Evolutionary conservation across 2,888 invertebrate species (phyloP).

Genomic region (Alsophila aescularia): DNA sequence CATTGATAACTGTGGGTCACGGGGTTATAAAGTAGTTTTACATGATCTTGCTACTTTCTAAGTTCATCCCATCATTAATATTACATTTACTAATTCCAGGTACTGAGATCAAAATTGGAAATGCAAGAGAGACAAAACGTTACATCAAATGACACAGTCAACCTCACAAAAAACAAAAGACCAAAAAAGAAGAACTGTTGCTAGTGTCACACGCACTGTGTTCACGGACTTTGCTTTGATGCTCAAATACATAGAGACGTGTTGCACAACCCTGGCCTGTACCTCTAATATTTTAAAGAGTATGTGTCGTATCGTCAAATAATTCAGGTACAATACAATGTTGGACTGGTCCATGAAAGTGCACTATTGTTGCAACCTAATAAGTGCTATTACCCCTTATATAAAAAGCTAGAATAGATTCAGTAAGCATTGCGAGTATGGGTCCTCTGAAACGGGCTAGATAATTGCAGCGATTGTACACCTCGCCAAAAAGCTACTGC

Average conservation of each 20-base stretch:
- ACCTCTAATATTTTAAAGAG: conserved; percentile 29
- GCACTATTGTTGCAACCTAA: conserved; percentile 17
- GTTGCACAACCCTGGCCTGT: conserved; percentile 71
- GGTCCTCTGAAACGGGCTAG: too few species aligned
- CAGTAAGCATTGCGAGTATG: not conserved
- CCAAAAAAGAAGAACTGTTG: conserved; percentile 86
- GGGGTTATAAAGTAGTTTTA: too few species aligned
- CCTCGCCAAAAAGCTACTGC: too few species aligned
- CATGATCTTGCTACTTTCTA: too few species aligned
- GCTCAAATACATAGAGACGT: conserved; percentile 76
- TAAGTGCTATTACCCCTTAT: conserved; percentile 19
- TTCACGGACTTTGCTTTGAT: conserved; percentile 74
- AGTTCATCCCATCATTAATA: too few species aligned
- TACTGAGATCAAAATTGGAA: conserved; percentile 93
- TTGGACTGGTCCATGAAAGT: conserved; percentile 18
- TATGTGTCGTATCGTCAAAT: conserved; percentile 7
- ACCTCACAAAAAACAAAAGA: conserved; percentile 88
- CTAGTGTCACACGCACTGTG: conserved; percentile 71
- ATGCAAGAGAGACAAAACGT: conserved; percentile 89
- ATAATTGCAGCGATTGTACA: too few species aligned
- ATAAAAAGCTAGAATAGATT: conserved; percentile 12
- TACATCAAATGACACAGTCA: conserved; percentile 88
- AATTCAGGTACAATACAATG: conserved; percentile 26
- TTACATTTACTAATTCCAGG: conserved; percentile 83
- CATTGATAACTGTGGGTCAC: too few species aligned